Evolutionary conservation across 2,113 vertebrate species (phyloP), one percentile per base, ranked within the genome.

Genomic region (Colossoma macropomum): DNA sequence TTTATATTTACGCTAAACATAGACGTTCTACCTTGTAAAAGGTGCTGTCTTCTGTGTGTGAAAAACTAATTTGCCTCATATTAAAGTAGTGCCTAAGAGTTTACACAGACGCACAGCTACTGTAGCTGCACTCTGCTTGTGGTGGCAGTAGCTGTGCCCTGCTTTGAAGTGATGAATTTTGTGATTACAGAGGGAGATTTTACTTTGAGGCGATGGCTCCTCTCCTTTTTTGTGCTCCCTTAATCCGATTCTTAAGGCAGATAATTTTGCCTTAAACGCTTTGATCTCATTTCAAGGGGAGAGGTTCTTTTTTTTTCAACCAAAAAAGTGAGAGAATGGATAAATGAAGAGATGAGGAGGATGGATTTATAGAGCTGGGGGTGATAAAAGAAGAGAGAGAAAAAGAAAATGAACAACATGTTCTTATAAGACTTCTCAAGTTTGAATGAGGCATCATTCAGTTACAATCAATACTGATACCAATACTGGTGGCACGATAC

Each of bases 191-290:
- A 59, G 81, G 32, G 77, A 75, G 62, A 60, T 76, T 70, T 75
- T 63, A 76, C 78, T 85, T 70, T 80, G 63, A 75, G 83, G 83
- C 77, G 25, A 75, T 56, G 62, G 65, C 77, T 56, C 21, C 21
- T 52, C 28, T 63, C 13, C 62, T 79, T 73, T 60, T 63, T 45
- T 38, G 17, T 1, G 28, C 25, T 72, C 60, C 70, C 65, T 78
- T 71, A 77, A 83, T 83, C 82, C 21, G 82, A 84, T 79, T 80
- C 27, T 80, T 85, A 85, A 63, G 78, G 52, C 79, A 76, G 83
- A 80, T 85, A 75, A 85, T 85, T 80, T 54, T 41, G 52, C 75
- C 28, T 70, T 75, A 71, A 85, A 75, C 0, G 28, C 83, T 85
- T 85, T 85, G 83, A 85, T 85, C 83, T 76, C 77, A 52, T 85